Evolutionary conservation across 1,140 invertebrate species (phyloP).

Genomic region (Lordiphosa mommai): DNA sequence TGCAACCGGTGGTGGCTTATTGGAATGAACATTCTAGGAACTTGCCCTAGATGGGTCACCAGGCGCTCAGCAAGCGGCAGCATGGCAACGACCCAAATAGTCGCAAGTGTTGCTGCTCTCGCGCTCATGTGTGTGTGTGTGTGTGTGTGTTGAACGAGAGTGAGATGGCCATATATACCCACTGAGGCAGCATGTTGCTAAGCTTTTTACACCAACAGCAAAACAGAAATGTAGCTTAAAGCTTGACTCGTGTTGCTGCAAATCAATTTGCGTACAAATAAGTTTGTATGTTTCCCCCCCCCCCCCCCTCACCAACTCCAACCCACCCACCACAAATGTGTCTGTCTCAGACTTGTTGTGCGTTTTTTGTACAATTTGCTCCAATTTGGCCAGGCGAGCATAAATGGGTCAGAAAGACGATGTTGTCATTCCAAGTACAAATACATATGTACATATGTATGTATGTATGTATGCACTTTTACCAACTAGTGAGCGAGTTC

Average conservation of each 20-base stretch:
- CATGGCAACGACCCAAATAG: slow-evolving; percentile 45
- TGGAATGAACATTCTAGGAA: slow-evolving; percentile 79
- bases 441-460: slow-evolving; percentile 8
- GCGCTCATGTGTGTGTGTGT: slow-evolving; percentile 28
- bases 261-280: too few relatives aligned
- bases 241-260: too few relatives aligned
- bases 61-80: slow-evolving; percentile 50
- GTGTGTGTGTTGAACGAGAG: slow-evolving; percentile 7
- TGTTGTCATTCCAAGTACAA: slow-evolving; percentile 18
- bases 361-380: slow-evolving; percentile 76
- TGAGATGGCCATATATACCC: slow-evolving; percentile 1
- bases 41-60: slow-evolving; percentile 72
- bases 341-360: slow-evolving; percentile 32
- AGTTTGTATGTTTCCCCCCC: too few relatives aligned
- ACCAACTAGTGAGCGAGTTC: slow-evolving; percentile 25
- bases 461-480: slow-evolving; percentile 31
- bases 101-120: slow-evolving; percentile 7
- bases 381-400: slow-evolving; percentile 71
- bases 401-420: slow-evolving; percentile 37
- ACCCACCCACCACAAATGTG: slow-evolving; percentile 8
- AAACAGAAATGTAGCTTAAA: too few relatives aligned
- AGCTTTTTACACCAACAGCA: not conserved
- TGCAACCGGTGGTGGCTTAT: slow-evolving; percentile 55
- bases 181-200: slow-evolving; percentile 5
- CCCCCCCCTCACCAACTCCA: not conserved